A percentile compares a stretch with the other conserved stretches of the same genome.
Conservation (phyloP, 2,888 invertebrate species). For the Herminia tarsipennalis region DNA sequence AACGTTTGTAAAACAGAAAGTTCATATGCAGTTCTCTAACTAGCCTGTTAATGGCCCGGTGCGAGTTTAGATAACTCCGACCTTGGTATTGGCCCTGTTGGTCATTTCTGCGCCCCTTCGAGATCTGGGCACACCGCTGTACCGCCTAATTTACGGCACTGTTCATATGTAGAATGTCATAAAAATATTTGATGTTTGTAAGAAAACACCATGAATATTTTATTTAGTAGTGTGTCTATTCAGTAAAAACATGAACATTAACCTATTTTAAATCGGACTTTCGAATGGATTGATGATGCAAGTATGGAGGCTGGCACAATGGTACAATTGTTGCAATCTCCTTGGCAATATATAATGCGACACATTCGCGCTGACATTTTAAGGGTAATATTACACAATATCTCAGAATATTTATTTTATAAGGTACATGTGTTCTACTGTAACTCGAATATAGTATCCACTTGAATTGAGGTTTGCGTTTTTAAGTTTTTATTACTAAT, state of each 20-base stretch:
- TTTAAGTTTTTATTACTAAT: neutral
- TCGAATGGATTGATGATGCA: conserved; percentile 71
- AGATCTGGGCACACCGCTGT: too few species aligned
- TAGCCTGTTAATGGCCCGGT: too few species aligned
- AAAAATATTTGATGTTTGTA: conserved; percentile 39
- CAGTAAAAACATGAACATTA: conserved; percentile 70
- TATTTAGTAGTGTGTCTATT: conserved; percentile 62
- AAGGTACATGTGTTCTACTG: conserved; percentile 34
- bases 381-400: conserved; percentile 50
- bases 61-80: too few species aligned
- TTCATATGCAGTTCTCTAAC: conserved; percentile 26
- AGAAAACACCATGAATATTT: conserved; percentile 57
- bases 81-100: too few species aligned
- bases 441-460: neutral
- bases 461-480: neutral
- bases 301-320: conserved; percentile 68
- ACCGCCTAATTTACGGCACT: too few species aligned
- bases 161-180: too few species aligned
- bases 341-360: conserved; percentile 58
- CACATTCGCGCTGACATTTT: conserved; percentile 55
- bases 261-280: conserved; percentile 79
- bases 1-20: conserved; percentile 41
- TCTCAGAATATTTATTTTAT: conserved; percentile 43
- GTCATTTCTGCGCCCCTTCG: too few species aligned
- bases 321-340: conserved; percentile 58